Conservation (phyloP, 2,113 vertebrate species). For the Seriola dumerili region DNA sequence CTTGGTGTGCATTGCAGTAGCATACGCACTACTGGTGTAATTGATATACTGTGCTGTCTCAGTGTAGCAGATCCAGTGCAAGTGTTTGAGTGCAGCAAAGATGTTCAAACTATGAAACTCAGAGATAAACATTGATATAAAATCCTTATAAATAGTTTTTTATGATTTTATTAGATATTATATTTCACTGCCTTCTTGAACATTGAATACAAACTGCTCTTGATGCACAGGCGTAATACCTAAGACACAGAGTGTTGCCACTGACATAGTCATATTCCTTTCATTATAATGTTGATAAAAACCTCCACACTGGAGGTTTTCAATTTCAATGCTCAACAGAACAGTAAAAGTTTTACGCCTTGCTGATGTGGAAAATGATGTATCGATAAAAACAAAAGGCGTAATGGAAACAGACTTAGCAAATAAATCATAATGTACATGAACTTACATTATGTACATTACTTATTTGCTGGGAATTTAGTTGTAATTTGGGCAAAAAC, state of each 20-base stretch:
- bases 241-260: constrained; percentile 1
- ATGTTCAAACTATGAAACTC: constrained; percentile 32
- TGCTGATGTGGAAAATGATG: neutral
- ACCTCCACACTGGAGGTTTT: neutral
- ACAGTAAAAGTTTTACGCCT: neutral
- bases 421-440: neutral
- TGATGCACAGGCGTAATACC: constrained; percentile 9
- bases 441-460: neutral
- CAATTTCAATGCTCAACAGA: neutral
- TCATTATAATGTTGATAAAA: constrained; percentile 28
- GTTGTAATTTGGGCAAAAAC: neutral
- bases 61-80: constrained; percentile 45
- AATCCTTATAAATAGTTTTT: constrained; percentile 22
- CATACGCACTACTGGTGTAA: constrained; percentile 66
- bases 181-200: constrained; percentile 42
- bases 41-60: constrained; percentile 49
- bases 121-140: constrained; percentile 35
- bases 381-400: neutral
- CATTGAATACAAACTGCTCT: constrained; percentile 33
- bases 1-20: constrained; percentile 62
- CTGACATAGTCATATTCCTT: constrained; percentile 28
- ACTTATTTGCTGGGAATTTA: neutral
- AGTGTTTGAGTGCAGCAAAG: constrained; percentile 53
- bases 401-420: neutral
- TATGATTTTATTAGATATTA: constrained; percentile 48